A percentile compares a stretch with the other conserved stretches of the same genome.
These are phyloP conservation scores for Caenorhabditis auriculariae DNA, from an alignment of 2,888 invertebrate species.

Conservation along the genomic window DNA sequence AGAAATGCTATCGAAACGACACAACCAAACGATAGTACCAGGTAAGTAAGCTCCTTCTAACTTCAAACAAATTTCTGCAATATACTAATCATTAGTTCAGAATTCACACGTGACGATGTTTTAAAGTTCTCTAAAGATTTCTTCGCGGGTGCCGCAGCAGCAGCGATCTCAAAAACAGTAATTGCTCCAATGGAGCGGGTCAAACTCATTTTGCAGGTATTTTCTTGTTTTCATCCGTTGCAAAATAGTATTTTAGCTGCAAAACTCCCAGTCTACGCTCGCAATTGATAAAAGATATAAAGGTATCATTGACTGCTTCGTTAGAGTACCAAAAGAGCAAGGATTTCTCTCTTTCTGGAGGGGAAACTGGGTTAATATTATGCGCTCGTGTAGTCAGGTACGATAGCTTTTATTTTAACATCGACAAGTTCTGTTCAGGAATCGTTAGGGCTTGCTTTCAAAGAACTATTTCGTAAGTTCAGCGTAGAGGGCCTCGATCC, in stretches of 20 bases:
- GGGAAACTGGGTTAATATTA: conserved; percentile 68
- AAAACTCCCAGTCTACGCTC: conserved; percentile 82
- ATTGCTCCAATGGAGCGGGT: conserved; percentile 94
- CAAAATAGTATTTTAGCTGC: conserved; percentile 65
- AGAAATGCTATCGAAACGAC: no score
- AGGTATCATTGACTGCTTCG: conserved; percentile 70
- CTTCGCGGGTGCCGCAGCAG: conserved; percentile 79
- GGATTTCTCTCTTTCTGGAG: conserved; percentile 67
- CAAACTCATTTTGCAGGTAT: conserved; percentile 85
- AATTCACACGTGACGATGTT: conserved; percentile 26
- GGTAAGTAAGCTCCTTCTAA: no score
- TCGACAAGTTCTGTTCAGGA: conserved; percentile 35
- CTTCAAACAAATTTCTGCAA: no score
- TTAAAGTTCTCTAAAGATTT: conserved; percentile 58
- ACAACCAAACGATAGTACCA: no score
- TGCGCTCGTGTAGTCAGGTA: conserved; percentile 64
- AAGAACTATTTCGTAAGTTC: conserved; percentile 56
- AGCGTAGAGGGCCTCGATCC: conserved; percentile 47
- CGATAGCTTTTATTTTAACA: neutral
- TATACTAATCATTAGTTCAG: no score
- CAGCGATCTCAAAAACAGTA: conserved; percentile 88
- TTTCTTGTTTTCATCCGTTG: neutral
- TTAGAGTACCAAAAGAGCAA: conserved; percentile 59
- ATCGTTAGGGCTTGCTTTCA: conserved; percentile 59
- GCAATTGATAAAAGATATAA: conserved; percentile 80